A percentile compares a stretch with the other conserved stretches of the same genome.
phyloP scores from a whole-genome alignment of 2,113 vertebrate genomes.

The Lota lota region DNA sequence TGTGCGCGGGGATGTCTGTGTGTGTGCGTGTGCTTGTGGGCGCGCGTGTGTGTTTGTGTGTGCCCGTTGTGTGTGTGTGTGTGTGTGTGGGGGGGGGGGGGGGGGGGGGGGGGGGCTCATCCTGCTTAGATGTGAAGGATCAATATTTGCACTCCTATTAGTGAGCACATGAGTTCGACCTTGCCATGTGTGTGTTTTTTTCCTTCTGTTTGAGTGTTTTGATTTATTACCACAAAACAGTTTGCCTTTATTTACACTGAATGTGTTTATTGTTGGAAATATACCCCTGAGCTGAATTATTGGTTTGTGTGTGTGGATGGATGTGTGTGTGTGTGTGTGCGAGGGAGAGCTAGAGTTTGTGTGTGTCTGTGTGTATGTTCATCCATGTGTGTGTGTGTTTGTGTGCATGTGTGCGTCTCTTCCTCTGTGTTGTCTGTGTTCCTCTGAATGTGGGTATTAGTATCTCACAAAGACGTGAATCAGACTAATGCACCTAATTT shows the following conservation, averaged over 20 bases:
- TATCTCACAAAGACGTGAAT: not conserved
- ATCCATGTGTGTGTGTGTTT: not conserved
- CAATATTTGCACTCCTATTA: not conserved
- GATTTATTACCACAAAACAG: not conserved
- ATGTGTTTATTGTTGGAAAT: not conserved
- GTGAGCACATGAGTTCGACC: not conserved
- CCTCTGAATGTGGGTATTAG: not conserved
- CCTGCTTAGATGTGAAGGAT: not conserved
- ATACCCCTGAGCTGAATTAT: not conserved
- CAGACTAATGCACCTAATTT: not conserved
- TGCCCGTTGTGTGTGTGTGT: not conserved
- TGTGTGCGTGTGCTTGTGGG: too few species aligned
- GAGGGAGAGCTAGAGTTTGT: not conserved
- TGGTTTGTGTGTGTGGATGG: not conserved
- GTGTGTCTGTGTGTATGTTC: not conserved
- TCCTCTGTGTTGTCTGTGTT: not conserved
- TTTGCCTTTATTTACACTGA: not conserved
- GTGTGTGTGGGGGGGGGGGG: constrained; percentile 1
- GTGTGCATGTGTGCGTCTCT: not conserved
- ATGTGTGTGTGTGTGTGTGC: not conserved
- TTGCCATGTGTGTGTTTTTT: not conserved
- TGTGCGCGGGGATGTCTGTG: too few species aligned
- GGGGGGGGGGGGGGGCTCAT: not conserved
- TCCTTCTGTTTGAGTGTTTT: not conserved
- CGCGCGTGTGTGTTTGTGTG: too few species aligned